Evolutionary conservation across 2,797 vertebrate species (phyloP), one percentile per base, ranked within the genome.

Genomic region (Phoebastria nigripes): DNA sequence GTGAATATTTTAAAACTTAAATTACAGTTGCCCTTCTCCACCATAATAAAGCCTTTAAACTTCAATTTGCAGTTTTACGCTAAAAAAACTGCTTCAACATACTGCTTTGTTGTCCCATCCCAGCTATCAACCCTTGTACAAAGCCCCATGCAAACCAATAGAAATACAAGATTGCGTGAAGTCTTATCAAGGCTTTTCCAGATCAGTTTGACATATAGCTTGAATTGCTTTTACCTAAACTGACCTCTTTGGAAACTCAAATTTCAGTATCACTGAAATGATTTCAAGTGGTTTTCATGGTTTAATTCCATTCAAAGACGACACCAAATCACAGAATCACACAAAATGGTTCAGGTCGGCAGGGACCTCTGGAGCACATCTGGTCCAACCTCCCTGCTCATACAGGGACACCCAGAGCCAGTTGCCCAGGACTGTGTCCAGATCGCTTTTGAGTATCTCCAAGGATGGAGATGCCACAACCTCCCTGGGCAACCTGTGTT

Each of bases 71-170:
- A 61, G 12, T 20, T 61, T 80, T 42, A 55, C 7, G 9, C 21
- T 47, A 62, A 77, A 71, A 61, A 66, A 20, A 0, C 26, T 58
- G 16, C 39, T 72, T 72, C 39, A 12, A 7, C 16, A 15, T 10
- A 7, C n/a, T 22, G 25, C 8, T 52, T 31, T 47, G 19, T 8
- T 66, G 29, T 19, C 59, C 20, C 21, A 51, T 8, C 42, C 8
- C 58, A 58, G 19, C 24, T 17, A n/a, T 9, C 18, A 44, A 28
- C 25, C 46, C 28, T 12, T 31, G 9, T 4, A 51, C 19, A 1
- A 3, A 33, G 24, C 2, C 1, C 5, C 54, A 52, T 2, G 7
- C 13, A 52, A 78, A 41, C 18, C 46, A 41, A 21, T 0, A 39
- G 15, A 47, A 42, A 70, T 9, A 26, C 14, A 1, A 18, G 20